Conservation (phyloP, 2,113 vertebrate genomes). For the Lampris megalopsis region DNA sequence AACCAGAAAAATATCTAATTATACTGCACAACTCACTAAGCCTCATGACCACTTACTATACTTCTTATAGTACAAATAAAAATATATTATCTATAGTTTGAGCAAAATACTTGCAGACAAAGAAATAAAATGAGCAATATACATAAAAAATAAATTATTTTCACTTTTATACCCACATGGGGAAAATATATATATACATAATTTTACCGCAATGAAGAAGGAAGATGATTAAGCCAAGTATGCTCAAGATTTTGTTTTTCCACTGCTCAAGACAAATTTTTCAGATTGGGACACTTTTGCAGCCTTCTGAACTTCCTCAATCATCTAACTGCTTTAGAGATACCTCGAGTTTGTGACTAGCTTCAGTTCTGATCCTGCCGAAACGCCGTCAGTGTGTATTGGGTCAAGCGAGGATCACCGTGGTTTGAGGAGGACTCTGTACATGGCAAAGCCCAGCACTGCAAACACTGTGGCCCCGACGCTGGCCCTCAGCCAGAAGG, state of each 20-base stretch:
- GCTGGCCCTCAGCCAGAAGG: constrained; percentile 94
- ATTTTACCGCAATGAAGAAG: constrained; percentile 6
- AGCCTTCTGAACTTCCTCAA: background rate
- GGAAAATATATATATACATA: background rate
- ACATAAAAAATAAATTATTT: constrained; percentile 68
- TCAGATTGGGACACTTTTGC: background rate
- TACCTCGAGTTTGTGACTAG: constrained; percentile 7
- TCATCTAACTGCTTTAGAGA: background rate
- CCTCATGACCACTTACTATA: constrained; percentile 30
- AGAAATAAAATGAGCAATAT: constrained; percentile 41
- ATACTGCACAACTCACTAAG: constrained; percentile 3
- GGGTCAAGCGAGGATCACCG: constrained; percentile 84
- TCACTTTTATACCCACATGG: constrained; percentile 1
- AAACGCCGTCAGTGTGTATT: background rate
- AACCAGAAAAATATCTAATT: constrained; percentile 44
- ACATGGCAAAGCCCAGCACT: constrained; percentile 94
- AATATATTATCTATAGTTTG: constrained; percentile 49
- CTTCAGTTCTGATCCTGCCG: background rate
- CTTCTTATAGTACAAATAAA: constrained; percentile 67
- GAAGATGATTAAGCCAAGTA: background rate
- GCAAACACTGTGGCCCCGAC: constrained; percentile 94
- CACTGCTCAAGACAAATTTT: background rate
- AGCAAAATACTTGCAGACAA: constrained; percentile 36
- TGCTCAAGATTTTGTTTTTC: background rate
- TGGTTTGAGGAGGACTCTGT: constrained; percentile 90